Base-by-base conservation (phyloP, 1,140 invertebrate genomes). In the Pseudomyrmex gracilis region DNA sequence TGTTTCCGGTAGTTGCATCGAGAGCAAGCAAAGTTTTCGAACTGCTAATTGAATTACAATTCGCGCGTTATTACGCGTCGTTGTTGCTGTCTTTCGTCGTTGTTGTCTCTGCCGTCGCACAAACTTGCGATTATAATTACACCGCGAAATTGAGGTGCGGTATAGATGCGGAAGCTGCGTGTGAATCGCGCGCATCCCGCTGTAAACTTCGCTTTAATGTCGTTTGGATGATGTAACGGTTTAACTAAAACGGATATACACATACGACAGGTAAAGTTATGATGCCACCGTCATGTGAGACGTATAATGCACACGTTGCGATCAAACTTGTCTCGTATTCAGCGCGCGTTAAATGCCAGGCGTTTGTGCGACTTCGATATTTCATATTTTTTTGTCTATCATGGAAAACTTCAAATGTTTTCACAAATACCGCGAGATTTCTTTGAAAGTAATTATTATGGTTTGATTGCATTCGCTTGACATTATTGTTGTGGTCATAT, bases 1-100 rank as follows among this genome's bases (percentile, higher is more conserved):
- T 57, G 76, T 70, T 80, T 80, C 76, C 66, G 66, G 66, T 58
- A 71, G 76, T 80, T 70, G 66, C 76, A 70, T 58, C 66, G 43
- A 47, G 53, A 47, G 53, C n/a, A n/a, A 22, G n/a, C n/a, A 17
- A 80, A 80, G 76, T 80, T 80, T 80, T 68, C 22, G 76, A 71
- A 43, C 53, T 80, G 43, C 76, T 80, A 71, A 80, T 80, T 71
- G 76, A 70, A 71, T 80, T 61, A 80, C 66, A 70, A 80, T 80
- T 78, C 53, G 20, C 45, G 55, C 53, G 12, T 71, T 71, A 70
- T 70, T 57, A 45, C 64, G 7, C n/a, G 57, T 74, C 45, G n/a
- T 51, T 12, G 15, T 64, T 58, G 13, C 5, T 22, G n/a, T 43
- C 73, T 3, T 17, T n/a, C n/a, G n/a, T n/a, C 57, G 22, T 61